Evolutionary conservation across 1,140 invertebrate species (phyloP).

Genomic region (Bradysia coprophila): DNA sequence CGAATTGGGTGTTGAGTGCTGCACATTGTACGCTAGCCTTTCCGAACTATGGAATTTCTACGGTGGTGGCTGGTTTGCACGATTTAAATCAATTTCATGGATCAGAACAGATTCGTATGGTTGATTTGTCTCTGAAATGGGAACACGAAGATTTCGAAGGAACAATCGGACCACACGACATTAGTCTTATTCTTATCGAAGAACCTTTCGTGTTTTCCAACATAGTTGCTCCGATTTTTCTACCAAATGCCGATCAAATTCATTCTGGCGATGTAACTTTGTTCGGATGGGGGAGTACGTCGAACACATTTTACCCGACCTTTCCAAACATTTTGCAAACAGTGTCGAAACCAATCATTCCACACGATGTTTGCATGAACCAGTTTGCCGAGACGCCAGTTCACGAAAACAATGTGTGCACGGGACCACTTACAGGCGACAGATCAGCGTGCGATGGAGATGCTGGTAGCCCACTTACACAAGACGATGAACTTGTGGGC

Average conservation of each 20-base stretch:
- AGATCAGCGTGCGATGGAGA: constrained; percentile 35
- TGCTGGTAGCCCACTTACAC: constrained; percentile 35
- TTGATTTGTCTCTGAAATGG: constrained; percentile 13
- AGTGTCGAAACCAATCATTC: background rate
- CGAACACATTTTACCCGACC: constrained; percentile 15
- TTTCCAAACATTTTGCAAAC: constrained; percentile 13
- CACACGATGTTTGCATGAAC: background rate
- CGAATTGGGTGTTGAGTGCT: constrained; percentile 28
- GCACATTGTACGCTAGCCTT: background rate
- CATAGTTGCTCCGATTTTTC: constrained; percentile 21
- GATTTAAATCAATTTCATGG: background rate
- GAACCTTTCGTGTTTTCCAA: constrained; percentile 24
- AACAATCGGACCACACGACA: constrained; percentile 28
- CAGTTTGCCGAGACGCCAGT: constrained; percentile 9
- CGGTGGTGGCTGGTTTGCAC: background rate
- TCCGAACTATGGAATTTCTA: background rate
- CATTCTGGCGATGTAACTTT: constrained; percentile 25
- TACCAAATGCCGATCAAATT: constrained; percentile 21
- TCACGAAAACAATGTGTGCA: constrained; percentile 31
- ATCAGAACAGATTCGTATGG: constrained; percentile 15
- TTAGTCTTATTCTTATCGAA: constrained; percentile 28
- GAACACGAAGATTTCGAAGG: constrained; percentile 16
- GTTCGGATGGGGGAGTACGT: constrained; percentile 26
- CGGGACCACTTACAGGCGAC: constrained; percentile 31
- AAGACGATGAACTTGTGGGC: constrained; percentile 25